These are phyloP conservation scores for Nowickia ferox DNA, from an alignment of 2,888 invertebrate genomes.

Conservation along the genomic window DNA sequence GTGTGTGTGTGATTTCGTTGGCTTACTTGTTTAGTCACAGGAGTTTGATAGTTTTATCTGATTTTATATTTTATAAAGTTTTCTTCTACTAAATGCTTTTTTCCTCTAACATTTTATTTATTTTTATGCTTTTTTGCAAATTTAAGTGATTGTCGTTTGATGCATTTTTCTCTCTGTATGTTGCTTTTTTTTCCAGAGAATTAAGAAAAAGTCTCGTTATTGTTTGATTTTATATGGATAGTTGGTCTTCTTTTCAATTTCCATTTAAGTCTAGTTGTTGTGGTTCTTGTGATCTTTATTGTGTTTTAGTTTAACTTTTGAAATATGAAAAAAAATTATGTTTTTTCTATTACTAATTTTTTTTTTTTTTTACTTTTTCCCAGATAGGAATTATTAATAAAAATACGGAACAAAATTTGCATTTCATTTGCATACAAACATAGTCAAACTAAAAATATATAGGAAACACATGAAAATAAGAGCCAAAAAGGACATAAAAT, in stretches of 20 bases:
- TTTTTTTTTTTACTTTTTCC: neutral
- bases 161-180: slow-evolving; percentile 51
- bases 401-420: slow-evolving; percentile 31
- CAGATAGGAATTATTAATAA: slow-evolving; percentile 49
- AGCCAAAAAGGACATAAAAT: neutral
- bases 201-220: slow-evolving; percentile 38
- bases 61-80: slow-evolving; percentile 54
- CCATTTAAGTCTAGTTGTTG: slow-evolving; percentile 37
- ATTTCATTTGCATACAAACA: slow-evolving; percentile 31
- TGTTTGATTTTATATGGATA: slow-evolving; percentile 61
- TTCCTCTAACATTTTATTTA: slow-evolving; percentile 20
- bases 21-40: slow-evolving; percentile 65
- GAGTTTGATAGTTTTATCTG: slow-evolving; percentile 69
- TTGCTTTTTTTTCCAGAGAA: slow-evolving; percentile 13
- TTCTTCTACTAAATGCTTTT: slow-evolving; percentile 34
- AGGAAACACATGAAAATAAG: neutral
- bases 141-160: slow-evolving; percentile 68
- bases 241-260: slow-evolving; percentile 40
- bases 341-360: neutral
- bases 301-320: slow-evolving; percentile 29
- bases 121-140: neutral
- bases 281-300: slow-evolving; percentile 48
- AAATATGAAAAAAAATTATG: slow-evolving; percentile 6
- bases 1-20: slow-evolving; percentile 37
- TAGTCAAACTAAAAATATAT: neutral